A percentile compares a stretch with the other conserved stretches of the same genome.
phyloP scores from a whole-genome alignment of 1,140 invertebrate genomes.

The Epicauta chinensis region DNA sequence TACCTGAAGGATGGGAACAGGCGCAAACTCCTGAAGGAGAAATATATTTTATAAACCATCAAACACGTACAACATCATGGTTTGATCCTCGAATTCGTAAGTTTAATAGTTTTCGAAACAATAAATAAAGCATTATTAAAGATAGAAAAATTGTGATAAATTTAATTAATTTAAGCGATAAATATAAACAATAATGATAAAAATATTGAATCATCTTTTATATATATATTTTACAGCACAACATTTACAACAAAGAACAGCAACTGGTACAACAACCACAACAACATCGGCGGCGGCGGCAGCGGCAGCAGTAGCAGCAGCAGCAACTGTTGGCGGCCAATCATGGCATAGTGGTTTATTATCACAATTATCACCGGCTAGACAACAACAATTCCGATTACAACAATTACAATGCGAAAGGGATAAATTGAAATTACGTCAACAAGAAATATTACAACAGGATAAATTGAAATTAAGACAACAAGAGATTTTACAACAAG shows the following conservation, averaged over 20 bases:
- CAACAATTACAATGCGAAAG: conserved; percentile 81
- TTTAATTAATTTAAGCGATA: no score
- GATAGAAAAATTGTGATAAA: neutral
- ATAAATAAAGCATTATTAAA: neutral
- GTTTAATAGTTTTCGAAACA: conserved; percentile 21
- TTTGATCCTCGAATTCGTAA: conserved; percentile 84
- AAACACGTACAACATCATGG: conserved; percentile 91
- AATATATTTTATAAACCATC: conserved; percentile 97
- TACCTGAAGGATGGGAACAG: conserved; percentile 96
- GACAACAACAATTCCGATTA: conserved; percentile 71
- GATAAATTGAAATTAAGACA: conserved; percentile 80
- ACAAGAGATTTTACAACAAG: conserved; percentile 81
- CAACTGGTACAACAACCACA: conserved; percentile 16
- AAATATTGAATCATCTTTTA: conserved; percentile 3
- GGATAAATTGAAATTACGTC: conserved; percentile 76
- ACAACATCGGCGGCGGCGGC: no score
- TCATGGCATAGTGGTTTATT: conserved; percentile 44
- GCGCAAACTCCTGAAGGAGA: conserved; percentile 88
- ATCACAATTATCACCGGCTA: conserved; percentile 52
- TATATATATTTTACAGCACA: conserved; percentile 29
- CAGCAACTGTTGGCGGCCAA: conserved; percentile 39
- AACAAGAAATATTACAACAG: conserved; percentile 80
- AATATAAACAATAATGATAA: no score
- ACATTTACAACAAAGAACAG: conserved; percentile 34
- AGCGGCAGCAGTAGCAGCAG: no score